Base-by-base conservation (phyloP, 1,140 invertebrate genomes). In the Dreissena polymorpha region DNA sequence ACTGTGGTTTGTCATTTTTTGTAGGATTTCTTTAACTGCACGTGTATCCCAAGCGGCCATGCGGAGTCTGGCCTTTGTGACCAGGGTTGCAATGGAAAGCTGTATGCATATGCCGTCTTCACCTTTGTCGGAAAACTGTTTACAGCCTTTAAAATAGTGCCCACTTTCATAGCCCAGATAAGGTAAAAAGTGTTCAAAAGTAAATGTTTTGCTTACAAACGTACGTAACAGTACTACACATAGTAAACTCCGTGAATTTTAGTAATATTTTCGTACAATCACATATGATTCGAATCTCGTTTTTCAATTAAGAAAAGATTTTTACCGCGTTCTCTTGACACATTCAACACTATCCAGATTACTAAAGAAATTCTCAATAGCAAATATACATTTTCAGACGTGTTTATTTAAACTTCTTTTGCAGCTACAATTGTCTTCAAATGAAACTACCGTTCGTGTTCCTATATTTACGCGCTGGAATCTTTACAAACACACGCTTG, bases 41-140 rank as follows among this genome's bases (percentile, higher is more conserved):
- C 82, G 10, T 73, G 53, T 21, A 87, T 85, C n/a, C 29, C 57
- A 21, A 53, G 65, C 25, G 85, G 85, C 0, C 63, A 68, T 49
- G 88, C 88, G 5, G 63, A 23, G 0, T 72, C 86, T 0, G 88
- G 88, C 10, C 55, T 88, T 39, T 90, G 89, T 85, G 67, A 79
- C 16, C 68, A 77, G 27, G 82, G 82, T 1, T 90, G 89, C 25
- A 27, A 53, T 7, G 67, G 50, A 23, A 84, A 50, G 0, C 49
- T 90, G 6, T 87, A 86, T 23, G 60, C 69, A 0, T 90, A 77
- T 60, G 60, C 83, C 8, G 65, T 25, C 0, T 14, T 86, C 0
- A 86, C 71, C 10, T 88, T 90, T 29, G 10, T 88, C 12, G 82
- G 77, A 8, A 83, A 78, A 2, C 67, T 88, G 13, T 14, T 53